A percentile compares a stretch with the other conserved stretches of the same genome.
These are phyloP conservation scores for Osmoderma eremita DNA, from an alignment of 2,888 invertebrate species.

Conservation along the genomic window DNA sequence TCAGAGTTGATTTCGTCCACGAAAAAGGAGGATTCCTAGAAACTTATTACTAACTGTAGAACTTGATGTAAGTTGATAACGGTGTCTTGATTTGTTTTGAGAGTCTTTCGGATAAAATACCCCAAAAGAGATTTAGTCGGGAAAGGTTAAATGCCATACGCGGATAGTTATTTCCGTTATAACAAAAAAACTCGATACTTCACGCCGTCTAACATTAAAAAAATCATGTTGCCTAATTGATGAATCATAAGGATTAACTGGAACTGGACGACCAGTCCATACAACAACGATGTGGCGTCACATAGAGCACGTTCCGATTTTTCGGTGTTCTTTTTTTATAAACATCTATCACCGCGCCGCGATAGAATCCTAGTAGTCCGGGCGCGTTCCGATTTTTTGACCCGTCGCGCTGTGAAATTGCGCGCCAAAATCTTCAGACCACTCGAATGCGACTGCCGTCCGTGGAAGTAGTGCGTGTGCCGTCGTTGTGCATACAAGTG, in stretches of 20 bases:
- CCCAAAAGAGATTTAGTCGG: constrained; percentile 14
- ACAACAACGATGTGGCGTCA: constrained; percentile 42
- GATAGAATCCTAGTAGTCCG: constrained; percentile 18
- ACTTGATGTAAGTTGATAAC: neutral
- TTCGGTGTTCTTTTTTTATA: constrained; percentile 24
- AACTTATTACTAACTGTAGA: constrained; percentile 26
- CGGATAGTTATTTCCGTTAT: constrained; percentile 40
- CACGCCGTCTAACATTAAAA: constrained; percentile 45
- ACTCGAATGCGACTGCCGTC: neutral
- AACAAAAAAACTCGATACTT: constrained; percentile 38
- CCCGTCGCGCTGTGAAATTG: constrained; percentile 6
- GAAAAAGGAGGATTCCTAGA: constrained; percentile 31
- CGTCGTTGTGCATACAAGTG: constrained; percentile 22
- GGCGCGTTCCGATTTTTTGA: constrained; percentile 10
- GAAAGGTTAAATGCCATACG: constrained; percentile 36
- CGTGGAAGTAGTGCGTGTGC: neutral
- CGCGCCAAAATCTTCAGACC: constrained; percentile 17
- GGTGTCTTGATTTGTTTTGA: constrained; percentile 1
- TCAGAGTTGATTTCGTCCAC: constrained; percentile 21
- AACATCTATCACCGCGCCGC: constrained; percentile 1
- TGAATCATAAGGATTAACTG: constrained; percentile 52
- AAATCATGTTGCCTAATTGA: constrained; percentile 53
- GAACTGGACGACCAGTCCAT: constrained; percentile 47
- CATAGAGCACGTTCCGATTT: constrained; percentile 37
- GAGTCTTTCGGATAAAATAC: constrained; percentile 7